Conservation (phyloP, 2,888 invertebrate genomes). For the Belgica antarctica region DNA sequence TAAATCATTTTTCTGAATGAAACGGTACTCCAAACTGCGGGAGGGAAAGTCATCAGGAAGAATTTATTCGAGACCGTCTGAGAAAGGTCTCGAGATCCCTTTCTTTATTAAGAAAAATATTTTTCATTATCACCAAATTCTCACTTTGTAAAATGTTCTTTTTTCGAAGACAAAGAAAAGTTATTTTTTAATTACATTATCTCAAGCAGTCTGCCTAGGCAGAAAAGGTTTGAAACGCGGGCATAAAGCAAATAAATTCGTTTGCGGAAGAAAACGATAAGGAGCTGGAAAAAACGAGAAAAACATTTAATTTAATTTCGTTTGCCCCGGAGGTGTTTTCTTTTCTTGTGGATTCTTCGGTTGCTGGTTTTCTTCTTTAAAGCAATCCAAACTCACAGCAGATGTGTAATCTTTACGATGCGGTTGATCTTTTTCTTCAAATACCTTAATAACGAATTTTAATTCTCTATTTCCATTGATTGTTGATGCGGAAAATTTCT, state of each 20-base stretch:
- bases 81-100: too few species aligned
- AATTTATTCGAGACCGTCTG: too few species aligned
- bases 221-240: not conserved
- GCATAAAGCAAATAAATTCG: not conserved
- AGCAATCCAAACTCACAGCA: not conserved
- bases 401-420: not conserved
- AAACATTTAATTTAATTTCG: conserved; percentile 22
- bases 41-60: too few species aligned
- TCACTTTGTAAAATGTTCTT: conserved; percentile 4
- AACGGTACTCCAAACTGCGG: too few species aligned
- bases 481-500: conserved; percentile 22
- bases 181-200: not conserved
- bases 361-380: not conserved
- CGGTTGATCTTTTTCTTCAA: not conserved
- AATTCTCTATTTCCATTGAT: not conserved
- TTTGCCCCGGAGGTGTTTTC: conserved; percentile 18
- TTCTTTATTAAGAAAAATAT: too few species aligned
- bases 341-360: conserved; percentile 2
- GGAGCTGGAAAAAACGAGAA: not conserved
- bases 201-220: too few species aligned
- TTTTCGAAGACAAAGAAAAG: not conserved
- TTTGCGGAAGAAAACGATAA: not conserved
- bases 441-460: conserved; percentile 1
- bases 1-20: conserved; percentile 17
- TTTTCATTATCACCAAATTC: conserved; percentile 23